Evolutionary conservation across 2,113 vertebrate genomes (phyloP).

Genomic region (Etheostoma cragini): DNA sequence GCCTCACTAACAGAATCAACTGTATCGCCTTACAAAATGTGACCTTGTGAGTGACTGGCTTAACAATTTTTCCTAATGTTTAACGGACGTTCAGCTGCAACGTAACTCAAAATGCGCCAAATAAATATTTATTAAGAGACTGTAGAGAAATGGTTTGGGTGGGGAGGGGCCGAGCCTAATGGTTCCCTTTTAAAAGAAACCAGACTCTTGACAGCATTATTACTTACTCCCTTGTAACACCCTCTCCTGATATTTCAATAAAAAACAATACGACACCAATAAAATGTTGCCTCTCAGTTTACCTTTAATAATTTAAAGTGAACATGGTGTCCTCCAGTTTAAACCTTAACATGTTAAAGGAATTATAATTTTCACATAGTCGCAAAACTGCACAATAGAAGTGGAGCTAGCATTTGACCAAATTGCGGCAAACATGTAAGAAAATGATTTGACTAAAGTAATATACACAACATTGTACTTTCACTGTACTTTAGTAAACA

Average conservation of each 20-base stretch:
- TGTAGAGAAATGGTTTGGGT: background rate
- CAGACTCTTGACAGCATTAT: too few relatives aligned
- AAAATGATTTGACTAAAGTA: background rate
- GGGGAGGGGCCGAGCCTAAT: too few relatives aligned
- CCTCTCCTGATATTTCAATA: background rate
- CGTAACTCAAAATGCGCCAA: background rate
- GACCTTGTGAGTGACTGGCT: slow-evolving; percentile 21
- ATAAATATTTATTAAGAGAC: background rate
- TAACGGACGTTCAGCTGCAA: slow-evolving; percentile 6
- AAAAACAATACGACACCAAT: background rate
- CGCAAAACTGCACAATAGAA: background rate
- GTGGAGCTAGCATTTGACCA: background rate
- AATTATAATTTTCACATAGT: background rate
- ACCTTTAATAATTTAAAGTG: background rate
- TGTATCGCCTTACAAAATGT: slow-evolving; percentile 35
- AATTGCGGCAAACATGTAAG: background rate
- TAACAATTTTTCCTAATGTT: background rate
- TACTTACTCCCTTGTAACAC: background rate
- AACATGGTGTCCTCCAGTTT: background rate
- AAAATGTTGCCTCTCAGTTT: background rate
- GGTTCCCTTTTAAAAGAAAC: background rate
- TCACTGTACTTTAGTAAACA: background rate
- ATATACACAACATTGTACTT: background rate
- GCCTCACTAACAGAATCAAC: slow-evolving; percentile 28
- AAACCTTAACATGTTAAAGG: background rate